phyloP scores from a whole-genome alignment of 2,113 vertebrate species.

The Stigmatopora argus region DNA sequence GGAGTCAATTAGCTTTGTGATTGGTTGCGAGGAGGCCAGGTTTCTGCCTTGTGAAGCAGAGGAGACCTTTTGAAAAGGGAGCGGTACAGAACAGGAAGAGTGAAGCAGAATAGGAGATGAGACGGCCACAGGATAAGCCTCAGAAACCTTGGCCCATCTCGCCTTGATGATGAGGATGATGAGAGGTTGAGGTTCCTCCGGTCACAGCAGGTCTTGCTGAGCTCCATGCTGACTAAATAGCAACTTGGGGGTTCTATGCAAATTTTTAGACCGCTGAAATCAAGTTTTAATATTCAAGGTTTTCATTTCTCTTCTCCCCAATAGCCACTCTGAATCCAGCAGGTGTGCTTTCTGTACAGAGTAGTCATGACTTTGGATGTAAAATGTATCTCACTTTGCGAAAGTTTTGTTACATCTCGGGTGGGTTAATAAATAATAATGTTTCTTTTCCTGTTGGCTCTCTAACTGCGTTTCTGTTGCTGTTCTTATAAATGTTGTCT shows the following conservation, averaged over 20 bases:
- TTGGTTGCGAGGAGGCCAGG: constrained; percentile 70
- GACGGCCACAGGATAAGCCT: constrained; percentile 48
- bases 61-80: constrained; percentile 68
- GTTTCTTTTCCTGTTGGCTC: neutral
- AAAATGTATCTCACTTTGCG: neutral
- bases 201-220: constrained; percentile 57
- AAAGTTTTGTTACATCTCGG: neutral
- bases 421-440: neutral
- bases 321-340: neutral
- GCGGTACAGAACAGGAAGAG: constrained; percentile 35
- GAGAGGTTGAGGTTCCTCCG: constrained; percentile 45
- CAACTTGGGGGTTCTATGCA: constrained; percentile 54
- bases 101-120: constrained; percentile 66
- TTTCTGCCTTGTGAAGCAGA: constrained; percentile 64
- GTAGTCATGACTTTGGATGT: neutral
- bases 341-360: neutral
- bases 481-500: no score
- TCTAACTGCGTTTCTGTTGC: neutral
- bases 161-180: constrained; percentile 54
- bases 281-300: constrained; percentile 60
- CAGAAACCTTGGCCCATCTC: constrained; percentile 33
- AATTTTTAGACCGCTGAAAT: constrained; percentile 58
- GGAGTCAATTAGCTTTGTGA: constrained; percentile 73
- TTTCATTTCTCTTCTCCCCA: constrained; percentile 27
- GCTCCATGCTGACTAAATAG: constrained; percentile 58